Percentiles rank a stretch among this genome's conserved stretches.
phyloP scores from a whole-genome alignment of 2,113 vertebrate species.

The Colaptes auratus region DNA sequence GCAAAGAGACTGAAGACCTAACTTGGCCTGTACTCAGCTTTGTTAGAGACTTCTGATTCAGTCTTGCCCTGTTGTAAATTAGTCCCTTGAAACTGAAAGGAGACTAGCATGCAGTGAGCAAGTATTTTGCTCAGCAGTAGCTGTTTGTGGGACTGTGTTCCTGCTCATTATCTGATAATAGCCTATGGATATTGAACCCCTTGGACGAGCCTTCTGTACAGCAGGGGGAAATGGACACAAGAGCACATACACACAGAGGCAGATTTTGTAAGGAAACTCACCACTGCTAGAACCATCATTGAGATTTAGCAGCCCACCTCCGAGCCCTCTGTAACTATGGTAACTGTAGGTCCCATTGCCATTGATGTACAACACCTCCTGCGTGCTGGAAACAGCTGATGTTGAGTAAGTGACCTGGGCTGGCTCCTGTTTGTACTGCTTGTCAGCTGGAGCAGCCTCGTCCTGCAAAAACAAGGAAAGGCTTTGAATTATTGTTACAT shows the following conservation, averaged over 20 bases:
- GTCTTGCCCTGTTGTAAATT: background rate
- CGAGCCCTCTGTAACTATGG: constrained; percentile 86
- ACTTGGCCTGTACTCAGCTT: background rate
- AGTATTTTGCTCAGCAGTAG: constrained; percentile 21
- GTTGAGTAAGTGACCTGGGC: constrained; percentile 80
- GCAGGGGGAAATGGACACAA: background rate
- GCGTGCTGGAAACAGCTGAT: constrained; percentile 81
- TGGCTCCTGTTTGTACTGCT: constrained; percentile 81
- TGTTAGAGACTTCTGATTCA: background rate
- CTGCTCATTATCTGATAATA: background rate
- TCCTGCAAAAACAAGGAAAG: constrained; percentile 74
- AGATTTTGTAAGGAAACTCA: constrained; percentile 67
- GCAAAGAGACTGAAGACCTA: background rate
- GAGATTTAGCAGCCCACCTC: constrained; percentile 85
- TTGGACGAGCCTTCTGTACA: background rate
- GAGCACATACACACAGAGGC: background rate
- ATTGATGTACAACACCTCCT: constrained; percentile 87
- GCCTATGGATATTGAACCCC: background rate
- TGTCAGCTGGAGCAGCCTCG: constrained; percentile 77
- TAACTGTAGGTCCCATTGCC: constrained; percentile 88
- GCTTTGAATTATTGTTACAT: background rate
- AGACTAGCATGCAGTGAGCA: background rate
- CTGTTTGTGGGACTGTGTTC: background rate
- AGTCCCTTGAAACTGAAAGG: background rate
- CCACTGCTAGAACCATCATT: constrained; percentile 83